Base-by-base conservation (phyloP, 2,797 vertebrate genomes). In the Catamblyrhynchus diadema region DNA sequence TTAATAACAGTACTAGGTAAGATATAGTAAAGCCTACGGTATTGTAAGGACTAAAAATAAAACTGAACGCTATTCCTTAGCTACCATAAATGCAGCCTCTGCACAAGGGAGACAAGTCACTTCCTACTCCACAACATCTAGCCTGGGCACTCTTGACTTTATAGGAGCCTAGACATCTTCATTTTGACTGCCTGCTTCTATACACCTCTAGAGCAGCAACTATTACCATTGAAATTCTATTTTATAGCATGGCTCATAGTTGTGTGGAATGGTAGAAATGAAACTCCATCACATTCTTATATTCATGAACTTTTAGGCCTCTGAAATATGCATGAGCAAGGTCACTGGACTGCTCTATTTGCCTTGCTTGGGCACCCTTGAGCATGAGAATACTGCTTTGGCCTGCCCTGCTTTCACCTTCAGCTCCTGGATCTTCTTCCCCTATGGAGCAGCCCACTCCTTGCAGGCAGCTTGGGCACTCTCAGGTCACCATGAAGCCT, bases 11-110 rank as follows among this genome's bases (percentile, higher is more conserved):
- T 27, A 32, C 25, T n/a, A 69, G 50, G 8, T 48, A 71, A 62
- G 8, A 67, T 33, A 45, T 1, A 67, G 23, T 18, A 39, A 15
- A 83, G 21, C 18, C 67, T 33, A 51, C 0, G 0, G 45, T 28
- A 41, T 6, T 56, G 23, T 19, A 67, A 53, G 18, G 33, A 74
- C 64, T 81, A 50, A 56, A 86, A 48, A 48, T 22, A 81, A 77
- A 90, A 66, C 12, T 32, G 14, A 83, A 60, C 41, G 81, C 18
- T 64, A 18, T 39, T 70, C 35, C 47, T 44, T 17, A 59, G 51
- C 51, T 59, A 23, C 24, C 56, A 75, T 4, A 19, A 80, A 70
- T 50, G 12, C 48, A 77, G 32, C 10, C 57, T 50, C 47, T 59
- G 35, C 33, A 70, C 41, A 12, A 90, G 27, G 14, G 7, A 93